Evolutionary conservation across 2,888 invertebrate genomes (phyloP).

Genomic region (Rutpela maculata): DNA sequence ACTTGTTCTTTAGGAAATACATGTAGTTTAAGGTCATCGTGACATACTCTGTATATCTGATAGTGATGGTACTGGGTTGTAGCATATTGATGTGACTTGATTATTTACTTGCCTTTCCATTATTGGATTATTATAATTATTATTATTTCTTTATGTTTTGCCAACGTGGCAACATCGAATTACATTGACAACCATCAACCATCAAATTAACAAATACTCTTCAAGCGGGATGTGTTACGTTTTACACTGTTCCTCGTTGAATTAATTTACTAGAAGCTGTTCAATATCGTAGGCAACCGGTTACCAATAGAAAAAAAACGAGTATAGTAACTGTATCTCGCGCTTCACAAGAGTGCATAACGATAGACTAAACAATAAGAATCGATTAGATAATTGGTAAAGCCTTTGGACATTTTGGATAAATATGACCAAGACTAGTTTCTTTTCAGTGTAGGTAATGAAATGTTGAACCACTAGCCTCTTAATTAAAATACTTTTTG

Average conservation of each 20-base stretch:
- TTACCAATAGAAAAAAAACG: conserved; percentile 41
- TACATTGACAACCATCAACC: conserved; percentile 51
- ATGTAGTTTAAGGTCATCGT: too few species aligned
- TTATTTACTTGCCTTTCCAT: too few species aligned
- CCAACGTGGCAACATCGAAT: conserved; percentile 29
- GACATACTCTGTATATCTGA: too few species aligned
- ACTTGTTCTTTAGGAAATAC: too few species aligned
- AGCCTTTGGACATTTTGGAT: conserved; percentile 1
- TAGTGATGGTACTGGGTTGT: neutral
- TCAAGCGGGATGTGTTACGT: conserved; percentile 50
- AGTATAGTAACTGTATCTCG: conserved; percentile 46
- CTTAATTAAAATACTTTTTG: neutral
- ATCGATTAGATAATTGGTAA: conserved; percentile 22
- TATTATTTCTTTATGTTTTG: neutral
- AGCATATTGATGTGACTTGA: too few species aligned
- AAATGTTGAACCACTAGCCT: neutral
- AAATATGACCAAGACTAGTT: neutral
- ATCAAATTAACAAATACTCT: conserved; percentile 29
- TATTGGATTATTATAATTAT: neutral
- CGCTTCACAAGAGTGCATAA: conserved; percentile 24
- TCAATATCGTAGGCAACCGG: conserved; percentile 51
- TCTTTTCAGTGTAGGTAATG: neutral
- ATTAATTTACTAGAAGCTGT: conserved; percentile 53
- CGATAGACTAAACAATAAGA: conserved; percentile 5
- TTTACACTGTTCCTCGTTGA: conserved; percentile 46